Base-by-base conservation (phyloP, 2,797 vertebrate genomes). In the Neopelma chrysocephalum region DNA sequence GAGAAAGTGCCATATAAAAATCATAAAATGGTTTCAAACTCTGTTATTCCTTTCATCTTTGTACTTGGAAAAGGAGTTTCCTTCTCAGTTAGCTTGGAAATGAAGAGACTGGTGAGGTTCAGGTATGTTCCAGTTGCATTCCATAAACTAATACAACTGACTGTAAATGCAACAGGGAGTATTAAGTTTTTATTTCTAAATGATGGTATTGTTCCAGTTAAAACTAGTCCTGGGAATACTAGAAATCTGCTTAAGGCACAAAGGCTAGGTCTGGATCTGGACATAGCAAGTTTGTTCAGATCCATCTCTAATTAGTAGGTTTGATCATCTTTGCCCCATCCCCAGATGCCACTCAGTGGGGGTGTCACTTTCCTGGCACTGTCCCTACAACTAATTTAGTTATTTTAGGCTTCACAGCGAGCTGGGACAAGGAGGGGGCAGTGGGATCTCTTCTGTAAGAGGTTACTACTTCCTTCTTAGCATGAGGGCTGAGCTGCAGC, bases 381-480 rank as follows among this genome's bases (percentile, higher is more conserved):
- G 93, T 88, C 82, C 93, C 87, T 95, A 12, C 68, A 90, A 72
- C 51, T 93, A n/a, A 45, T 17, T 75, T 62, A 87, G 87, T 68
- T 69, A 93, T 77, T 80, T 86, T 16, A 61, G 56, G 34, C 48
- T 64, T 75, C 93, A 54, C 69, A 79, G 93, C 43, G 60, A 94
- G 80, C 51, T 57, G 64, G 88, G 94, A 73, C 79, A 71, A 89
- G 76, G 66, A 94, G 11, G 88, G 87, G 90, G 38, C 76, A 91
- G 56, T 42, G 23, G 57, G 29, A 93, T 85, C 87, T 88, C 84
- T 95, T 96, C 68, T 69, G 70, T 69, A 65, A 94, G 88, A 93
- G 87, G 84, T 29, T 56, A 81, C 81, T 87, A 75, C 57, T 90
- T 82, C 96, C 92, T 95, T 89, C 92, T 91, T 15, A 89, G 94